phyloP scores from a whole-genome alignment of 2,888 invertebrate species.

The Antitype chi region DNA sequence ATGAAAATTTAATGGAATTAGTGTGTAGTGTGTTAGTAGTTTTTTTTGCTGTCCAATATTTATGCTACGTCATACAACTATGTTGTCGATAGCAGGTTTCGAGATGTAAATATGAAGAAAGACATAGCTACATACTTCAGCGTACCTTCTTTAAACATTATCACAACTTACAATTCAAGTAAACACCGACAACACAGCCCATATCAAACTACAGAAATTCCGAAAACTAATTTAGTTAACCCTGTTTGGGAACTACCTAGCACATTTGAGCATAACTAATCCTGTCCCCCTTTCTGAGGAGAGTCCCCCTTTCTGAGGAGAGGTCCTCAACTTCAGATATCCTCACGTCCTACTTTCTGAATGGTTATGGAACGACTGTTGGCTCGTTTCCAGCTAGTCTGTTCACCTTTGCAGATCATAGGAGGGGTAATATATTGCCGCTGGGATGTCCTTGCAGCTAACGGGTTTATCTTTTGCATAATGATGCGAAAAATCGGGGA shows the following conservation, averaged over 20 bases:
- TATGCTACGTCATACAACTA: neutral
- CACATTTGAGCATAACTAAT: constrained; percentile 26
- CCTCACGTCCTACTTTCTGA: constrained; percentile 39
- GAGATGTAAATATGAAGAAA: neutral
- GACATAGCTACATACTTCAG: neutral
- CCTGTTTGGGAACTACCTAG: constrained; percentile 20
- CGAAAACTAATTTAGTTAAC: constrained; percentile 33
- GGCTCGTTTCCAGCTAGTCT: constrained; percentile 49
- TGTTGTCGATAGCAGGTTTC: neutral
- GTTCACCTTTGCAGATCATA: constrained; percentile 39
- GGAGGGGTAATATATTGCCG: constrained; percentile 26
- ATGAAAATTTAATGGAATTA: too few relatives aligned
- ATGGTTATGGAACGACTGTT: constrained; percentile 39
- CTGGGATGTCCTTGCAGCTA: constrained; percentile 14
- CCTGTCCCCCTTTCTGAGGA: neutral
- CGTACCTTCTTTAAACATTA: neutral
- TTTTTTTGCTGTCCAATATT: neutral
- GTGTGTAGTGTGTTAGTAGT: too few relatives aligned
- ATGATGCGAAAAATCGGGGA: constrained; percentile 16
- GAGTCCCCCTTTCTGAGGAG: too few relatives aligned
- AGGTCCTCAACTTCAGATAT: constrained; percentile 17
- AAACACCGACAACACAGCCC: neutral
- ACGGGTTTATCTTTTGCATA: constrained; percentile 36
- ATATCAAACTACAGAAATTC: constrained; percentile 17
- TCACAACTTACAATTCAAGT: neutral